Conservation (phyloP, 2,113 vertebrate species). For the Triplophysa rosa region DNA sequence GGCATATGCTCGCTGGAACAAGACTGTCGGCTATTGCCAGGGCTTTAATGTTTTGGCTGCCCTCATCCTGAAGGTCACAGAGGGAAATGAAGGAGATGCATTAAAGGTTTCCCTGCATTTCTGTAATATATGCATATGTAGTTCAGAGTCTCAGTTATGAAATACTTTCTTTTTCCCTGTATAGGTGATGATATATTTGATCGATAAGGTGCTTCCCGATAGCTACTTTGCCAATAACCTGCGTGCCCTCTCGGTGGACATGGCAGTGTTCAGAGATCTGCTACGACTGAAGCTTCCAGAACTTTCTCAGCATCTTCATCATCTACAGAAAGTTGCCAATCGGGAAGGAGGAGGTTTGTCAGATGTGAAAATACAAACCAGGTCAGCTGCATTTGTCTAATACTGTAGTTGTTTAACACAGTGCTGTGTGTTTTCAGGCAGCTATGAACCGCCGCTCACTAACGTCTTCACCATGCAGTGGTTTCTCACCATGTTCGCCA, state of each 20-base stretch:
- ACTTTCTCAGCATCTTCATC: slow-evolving; percentile 84
- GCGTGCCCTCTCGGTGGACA: slow-evolving; percentile 90
- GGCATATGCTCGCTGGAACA: slow-evolving; percentile 89
- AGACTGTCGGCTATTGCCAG: slow-evolving; percentile 87
- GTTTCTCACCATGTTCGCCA: slow-evolving; percentile 98
- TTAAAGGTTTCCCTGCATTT: slow-evolving; percentile 73
- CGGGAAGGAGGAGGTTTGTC: slow-evolving; percentile 81
- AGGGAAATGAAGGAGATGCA: slow-evolving; percentile 86
- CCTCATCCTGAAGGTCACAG: slow-evolving; percentile 86
- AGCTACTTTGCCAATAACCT: slow-evolving; percentile 99
- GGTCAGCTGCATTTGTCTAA: neutral
- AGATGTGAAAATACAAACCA: neutral
- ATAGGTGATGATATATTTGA: slow-evolving; percentile 98
- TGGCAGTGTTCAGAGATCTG: slow-evolving; percentile 90
- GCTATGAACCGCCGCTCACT: slow-evolving; percentile 94
- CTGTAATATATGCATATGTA: neutral
- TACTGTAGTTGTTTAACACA: neutral
- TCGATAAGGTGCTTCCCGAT: slow-evolving; percentile 97
- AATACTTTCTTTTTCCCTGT: slow-evolving; percentile 4
- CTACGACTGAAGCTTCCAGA: slow-evolving; percentile 84
- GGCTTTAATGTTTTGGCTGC: slow-evolving; percentile 89
- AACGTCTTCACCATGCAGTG: slow-evolving; percentile 99
- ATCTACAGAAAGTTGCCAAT: slow-evolving; percentile 83
- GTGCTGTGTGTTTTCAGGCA: slow-evolving; percentile 74
- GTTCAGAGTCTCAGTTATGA: too few species aligned